Percentiles rank a stretch among this genome's conserved stretches.
phyloP scores from a whole-genome alignment of 2,797 vertebrate genomes.

The Botia kubotai region DNA sequence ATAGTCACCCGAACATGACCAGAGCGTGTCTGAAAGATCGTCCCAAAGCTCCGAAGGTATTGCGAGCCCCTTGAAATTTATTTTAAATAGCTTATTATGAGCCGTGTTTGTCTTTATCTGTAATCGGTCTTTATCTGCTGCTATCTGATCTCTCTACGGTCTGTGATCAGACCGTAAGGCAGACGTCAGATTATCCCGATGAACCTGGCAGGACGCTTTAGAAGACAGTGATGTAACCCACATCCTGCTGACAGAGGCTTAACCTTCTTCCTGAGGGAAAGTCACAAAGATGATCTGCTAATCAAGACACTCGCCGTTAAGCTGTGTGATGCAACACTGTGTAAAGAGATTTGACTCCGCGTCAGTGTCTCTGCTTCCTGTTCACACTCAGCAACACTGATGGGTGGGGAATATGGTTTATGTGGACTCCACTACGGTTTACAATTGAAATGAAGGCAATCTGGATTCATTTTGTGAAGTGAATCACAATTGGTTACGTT shows the following conservation, averaged over 20 bases:
- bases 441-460: background rate
- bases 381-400: background rate
- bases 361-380: background rate
- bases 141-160: no score
- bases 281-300: background rate
- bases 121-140: background rate
- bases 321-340: conserved; percentile 17
- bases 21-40: background rate
- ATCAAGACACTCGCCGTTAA: conserved; percentile 1
- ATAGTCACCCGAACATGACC: background rate
- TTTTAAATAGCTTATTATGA: background rate
- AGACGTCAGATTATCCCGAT: conserved; percentile 12
- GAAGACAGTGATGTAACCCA: conserved; percentile 10
- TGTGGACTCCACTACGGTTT: background rate
- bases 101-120: background rate
- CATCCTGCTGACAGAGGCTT: conserved; percentile 44
- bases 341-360: conserved; percentile 20
- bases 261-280: conserved; percentile 12
- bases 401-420: background rate
- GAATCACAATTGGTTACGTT: background rate
- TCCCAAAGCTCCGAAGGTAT: background rate
- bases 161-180: background rate
- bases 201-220: conserved; percentile 1
- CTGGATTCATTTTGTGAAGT: background rate
- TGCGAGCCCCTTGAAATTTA: background rate